Evolutionary conservation across 2,797 vertebrate genomes (phyloP).

Genomic region (Malurus leucopterus): DNA sequence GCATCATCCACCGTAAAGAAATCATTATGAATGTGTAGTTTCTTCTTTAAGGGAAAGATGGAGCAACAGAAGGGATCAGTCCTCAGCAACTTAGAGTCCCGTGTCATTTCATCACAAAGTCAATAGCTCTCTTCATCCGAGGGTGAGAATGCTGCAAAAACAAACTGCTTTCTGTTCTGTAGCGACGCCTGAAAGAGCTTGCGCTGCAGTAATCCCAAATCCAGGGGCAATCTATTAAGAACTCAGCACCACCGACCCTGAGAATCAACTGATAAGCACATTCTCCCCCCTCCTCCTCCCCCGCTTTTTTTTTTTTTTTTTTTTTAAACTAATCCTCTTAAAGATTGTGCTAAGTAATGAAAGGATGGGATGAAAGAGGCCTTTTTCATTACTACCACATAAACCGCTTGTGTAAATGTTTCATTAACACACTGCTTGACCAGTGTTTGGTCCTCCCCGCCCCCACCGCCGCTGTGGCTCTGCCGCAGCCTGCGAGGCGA

Average conservation of each 20-base stretch:
- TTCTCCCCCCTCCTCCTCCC: background rate
- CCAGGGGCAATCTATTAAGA: slow-evolving; percentile 73
- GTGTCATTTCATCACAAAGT: slow-evolving; percentile 69
- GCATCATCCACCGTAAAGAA: slow-evolving; percentile 25
- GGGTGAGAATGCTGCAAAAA: slow-evolving; percentile 41
- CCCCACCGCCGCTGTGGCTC: background rate
- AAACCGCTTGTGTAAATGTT: slow-evolving; percentile 78
- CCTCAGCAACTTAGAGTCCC: slow-evolving; percentile 34
- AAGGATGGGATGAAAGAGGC: slow-evolving; percentile 64
- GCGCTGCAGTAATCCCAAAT: slow-evolving; percentile 64
- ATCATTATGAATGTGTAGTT: slow-evolving; percentile 22
- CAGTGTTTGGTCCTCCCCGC: slow-evolving; percentile 47
- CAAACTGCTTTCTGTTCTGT: slow-evolving; percentile 67
- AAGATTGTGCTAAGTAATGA: slow-evolving; percentile 72
- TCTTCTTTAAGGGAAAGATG: slow-evolving; percentile 8
- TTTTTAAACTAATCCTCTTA: slow-evolving; percentile 70
- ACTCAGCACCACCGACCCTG: slow-evolving; percentile 65
- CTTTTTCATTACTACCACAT: slow-evolving; percentile 71
- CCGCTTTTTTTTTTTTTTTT: background rate
- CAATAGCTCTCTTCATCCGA: slow-evolving; percentile 63
- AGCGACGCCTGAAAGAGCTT: slow-evolving; percentile 50
- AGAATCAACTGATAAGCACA: slow-evolving; percentile 73
- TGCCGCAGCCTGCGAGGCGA: background rate
- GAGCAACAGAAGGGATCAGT: slow-evolving; percentile 35
- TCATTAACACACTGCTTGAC: slow-evolving; percentile 72